Conservation (phyloP, 2,797 vertebrate genomes). For the Myotis myotis region DNA sequence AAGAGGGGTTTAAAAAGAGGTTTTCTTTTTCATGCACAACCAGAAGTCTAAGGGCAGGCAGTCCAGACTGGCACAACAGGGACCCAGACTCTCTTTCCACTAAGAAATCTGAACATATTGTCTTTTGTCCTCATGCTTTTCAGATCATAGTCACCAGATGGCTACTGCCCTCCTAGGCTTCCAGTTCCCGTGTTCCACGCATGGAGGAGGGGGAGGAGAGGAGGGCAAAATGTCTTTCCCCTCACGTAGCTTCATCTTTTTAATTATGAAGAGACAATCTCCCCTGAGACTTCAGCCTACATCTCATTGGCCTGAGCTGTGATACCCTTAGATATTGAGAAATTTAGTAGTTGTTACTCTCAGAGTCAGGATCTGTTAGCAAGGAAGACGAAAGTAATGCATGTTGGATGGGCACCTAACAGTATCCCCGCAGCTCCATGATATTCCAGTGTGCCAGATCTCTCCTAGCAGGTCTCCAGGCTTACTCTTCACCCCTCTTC, state of each 20-base stretch:
- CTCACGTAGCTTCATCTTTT: background rate
- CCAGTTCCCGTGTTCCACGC: background rate
- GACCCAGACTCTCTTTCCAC: background rate
- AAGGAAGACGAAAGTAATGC: background rate
- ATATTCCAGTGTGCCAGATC: background rate
- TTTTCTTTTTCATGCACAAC: background rate
- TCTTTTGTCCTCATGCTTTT: background rate
- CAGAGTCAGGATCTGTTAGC: background rate
- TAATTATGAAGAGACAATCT: background rate
- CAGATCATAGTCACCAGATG: background rate
- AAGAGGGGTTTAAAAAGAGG: background rate
- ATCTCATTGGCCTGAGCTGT: background rate
- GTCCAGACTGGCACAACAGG: background rate
- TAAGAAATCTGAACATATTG: background rate
- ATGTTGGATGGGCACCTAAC: background rate
- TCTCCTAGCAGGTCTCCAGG: background rate
- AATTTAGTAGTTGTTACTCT: background rate
- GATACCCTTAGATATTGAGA: background rate
- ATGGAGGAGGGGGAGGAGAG: background rate
- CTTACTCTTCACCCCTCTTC: background rate
- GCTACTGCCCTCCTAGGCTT: background rate
- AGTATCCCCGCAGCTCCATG: background rate
- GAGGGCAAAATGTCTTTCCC: background rate
- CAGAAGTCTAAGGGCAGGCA: background rate
- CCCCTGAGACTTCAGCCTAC: background rate